Percentiles rank a stretch among this genome's conserved stretches.
Evolutionary conservation across 2,888 invertebrate species (phyloP).

Genomic region (Ditylenchus weischeri): DNA sequence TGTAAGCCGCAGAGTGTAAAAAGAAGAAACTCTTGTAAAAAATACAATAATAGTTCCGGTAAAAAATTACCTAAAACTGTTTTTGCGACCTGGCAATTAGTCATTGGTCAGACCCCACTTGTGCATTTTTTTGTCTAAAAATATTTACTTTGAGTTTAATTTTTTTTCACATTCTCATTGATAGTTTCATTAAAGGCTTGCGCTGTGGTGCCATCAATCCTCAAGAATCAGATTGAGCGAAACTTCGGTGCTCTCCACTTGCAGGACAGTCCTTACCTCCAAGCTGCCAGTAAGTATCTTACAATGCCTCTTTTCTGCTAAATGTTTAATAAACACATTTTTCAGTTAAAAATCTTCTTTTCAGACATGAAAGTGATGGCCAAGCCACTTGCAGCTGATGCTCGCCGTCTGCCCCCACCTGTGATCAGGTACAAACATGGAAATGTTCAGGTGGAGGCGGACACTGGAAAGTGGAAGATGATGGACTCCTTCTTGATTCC

Average conservation of each 20-base stretch:
- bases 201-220: slow-evolving; percentile 33
- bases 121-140: too few species aligned
- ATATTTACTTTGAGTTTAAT: not conserved
- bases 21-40: not conserved
- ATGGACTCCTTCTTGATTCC: slow-evolving; percentile 10
- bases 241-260: slow-evolving; percentile 28
- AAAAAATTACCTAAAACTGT: too few species aligned
- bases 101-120: too few species aligned
- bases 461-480: slow-evolving; percentile 23
- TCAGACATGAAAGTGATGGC: slow-evolving; percentile 1
- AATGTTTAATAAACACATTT: not conserved
- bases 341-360: not conserved
- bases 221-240: slow-evolving; percentile 28
- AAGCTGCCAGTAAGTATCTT: slow-evolving; percentile 8
- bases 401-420: slow-evolving; percentile 1
- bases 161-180: not conserved
- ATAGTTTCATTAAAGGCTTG: slow-evolving; percentile 26
- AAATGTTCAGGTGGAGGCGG: slow-evolving; percentile 18
- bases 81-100: too few species aligned
- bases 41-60: too few species aligned
- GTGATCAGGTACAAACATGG: slow-evolving; percentile 22
- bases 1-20: too few species aligned
- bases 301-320: not conserved
- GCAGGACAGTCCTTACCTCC: slow-evolving; percentile 19
- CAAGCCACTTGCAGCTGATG: not conserved